phyloP scores from a whole-genome alignment of 2,888 invertebrate species.

The Lycia hirtaria region DNA sequence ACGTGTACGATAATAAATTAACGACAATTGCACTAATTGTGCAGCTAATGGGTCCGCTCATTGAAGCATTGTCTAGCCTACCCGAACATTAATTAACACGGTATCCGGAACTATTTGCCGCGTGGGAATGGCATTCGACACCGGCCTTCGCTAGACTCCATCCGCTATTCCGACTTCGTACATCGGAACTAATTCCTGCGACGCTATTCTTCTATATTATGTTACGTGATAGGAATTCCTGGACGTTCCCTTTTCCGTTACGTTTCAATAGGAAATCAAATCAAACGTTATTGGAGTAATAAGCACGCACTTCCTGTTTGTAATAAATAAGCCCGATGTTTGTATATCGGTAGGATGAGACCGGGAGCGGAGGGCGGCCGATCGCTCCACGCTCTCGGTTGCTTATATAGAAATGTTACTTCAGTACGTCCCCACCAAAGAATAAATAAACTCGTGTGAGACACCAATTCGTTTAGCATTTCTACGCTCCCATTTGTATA shows the following conservation, averaged over 20 bases:
- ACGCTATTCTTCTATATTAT: constrained; percentile 62
- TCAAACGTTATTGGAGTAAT: constrained; percentile 59
- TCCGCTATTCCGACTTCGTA: constrained; percentile 44
- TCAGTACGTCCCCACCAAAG: no score
- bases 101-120: constrained; percentile 67
- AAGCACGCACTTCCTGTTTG: constrained; percentile 50
- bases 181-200: constrained; percentile 48
- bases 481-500: no score
- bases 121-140: constrained; percentile 63
- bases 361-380: constrained; percentile 15
- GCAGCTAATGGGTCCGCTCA: constrained; percentile 74
- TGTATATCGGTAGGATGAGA: constrained; percentile 37
- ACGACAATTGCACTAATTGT: constrained; percentile 83
- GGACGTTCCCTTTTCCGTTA: constrained; percentile 37
- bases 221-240: constrained; percentile 67
- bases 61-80: constrained; percentile 78
- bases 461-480: no score
- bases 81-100: constrained; percentile 66
- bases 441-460: no score
- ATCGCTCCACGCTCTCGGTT: no score
- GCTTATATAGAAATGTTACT: no score
- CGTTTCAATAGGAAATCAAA: constrained; percentile 55
- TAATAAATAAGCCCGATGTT: constrained; percentile 59
- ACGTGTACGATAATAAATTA: constrained; percentile 76
- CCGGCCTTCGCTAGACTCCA: constrained; percentile 39